These are phyloP conservation scores for Hirundichthys speculiger DNA, from an alignment of 2,113 vertebrate genomes.

Conservation along the genomic window DNA sequence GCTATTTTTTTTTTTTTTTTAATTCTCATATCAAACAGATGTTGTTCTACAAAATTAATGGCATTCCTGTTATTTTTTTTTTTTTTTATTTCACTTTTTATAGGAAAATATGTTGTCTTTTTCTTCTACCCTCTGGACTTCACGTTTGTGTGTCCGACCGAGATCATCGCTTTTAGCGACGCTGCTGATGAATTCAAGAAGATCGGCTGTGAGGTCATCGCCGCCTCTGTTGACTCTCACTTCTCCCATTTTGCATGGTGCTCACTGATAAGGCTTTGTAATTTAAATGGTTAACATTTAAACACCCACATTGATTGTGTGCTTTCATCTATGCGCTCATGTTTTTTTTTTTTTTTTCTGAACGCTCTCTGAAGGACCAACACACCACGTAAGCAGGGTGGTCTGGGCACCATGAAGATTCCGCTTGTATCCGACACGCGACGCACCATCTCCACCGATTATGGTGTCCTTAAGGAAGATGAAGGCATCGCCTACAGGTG, in stretches of 20 bases:
- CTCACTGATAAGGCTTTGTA: background rate
- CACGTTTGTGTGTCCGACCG: slow-evolving; percentile 98
- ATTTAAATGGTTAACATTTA: too few species aligned
- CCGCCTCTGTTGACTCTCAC: slow-evolving; percentile 96
- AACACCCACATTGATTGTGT: background rate
- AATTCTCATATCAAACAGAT: background rate
- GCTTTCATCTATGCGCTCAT: background rate
- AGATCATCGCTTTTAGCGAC: slow-evolving; percentile 97
- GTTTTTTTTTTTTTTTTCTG: background rate
- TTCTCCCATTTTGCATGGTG: slow-evolving; percentile 97
- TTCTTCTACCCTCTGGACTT: slow-evolving; percentile 98
- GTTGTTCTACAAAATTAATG: too few species aligned
- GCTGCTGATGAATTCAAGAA: slow-evolving; percentile 92
- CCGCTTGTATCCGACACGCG: slow-evolving; percentile 91
- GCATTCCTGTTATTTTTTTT: background rate
- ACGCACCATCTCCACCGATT: slow-evolving; percentile 88
- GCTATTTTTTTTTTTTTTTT: background rate
- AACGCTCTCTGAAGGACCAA: slow-evolving; percentile 85
- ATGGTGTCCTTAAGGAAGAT: slow-evolving; percentile 94
- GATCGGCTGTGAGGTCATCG: slow-evolving; percentile 94
- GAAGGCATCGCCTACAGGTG: slow-evolving; percentile 97
- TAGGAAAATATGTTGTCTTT: slow-evolving; percentile 95
- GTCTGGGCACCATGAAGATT: slow-evolving; percentile 93
- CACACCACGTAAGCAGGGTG: slow-evolving; percentile 92
- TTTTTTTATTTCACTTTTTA: slow-evolving; percentile 4